These are phyloP conservation scores for Podarcis muralis DNA, from an alignment of 2,113 vertebrate species.

Conservation along the genomic window DNA sequence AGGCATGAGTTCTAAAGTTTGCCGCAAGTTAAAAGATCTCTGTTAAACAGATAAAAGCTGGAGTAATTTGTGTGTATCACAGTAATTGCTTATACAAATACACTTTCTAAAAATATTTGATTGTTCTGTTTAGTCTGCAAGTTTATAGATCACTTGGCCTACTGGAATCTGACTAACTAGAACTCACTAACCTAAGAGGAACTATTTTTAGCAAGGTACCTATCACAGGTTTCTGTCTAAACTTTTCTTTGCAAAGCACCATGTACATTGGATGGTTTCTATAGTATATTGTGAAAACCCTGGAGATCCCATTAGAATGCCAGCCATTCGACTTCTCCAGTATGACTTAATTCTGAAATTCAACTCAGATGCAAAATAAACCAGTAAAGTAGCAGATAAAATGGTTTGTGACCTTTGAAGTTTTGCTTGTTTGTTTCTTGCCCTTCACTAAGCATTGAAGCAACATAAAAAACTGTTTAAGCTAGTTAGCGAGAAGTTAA, in stretches of 20 bases:
- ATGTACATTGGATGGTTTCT: neutral
- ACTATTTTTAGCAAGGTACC: neutral
- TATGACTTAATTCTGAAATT: neutral
- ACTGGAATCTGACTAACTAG: neutral
- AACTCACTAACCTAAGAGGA: neutral
- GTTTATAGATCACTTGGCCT: neutral
- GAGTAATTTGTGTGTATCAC: neutral
- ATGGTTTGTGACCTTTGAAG: neutral
- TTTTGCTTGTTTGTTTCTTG: too few species aligned
- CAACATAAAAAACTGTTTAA: too few species aligned
- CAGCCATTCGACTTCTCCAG: neutral
- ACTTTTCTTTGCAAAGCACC: neutral
- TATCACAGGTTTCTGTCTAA: neutral
- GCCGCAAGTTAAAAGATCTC: slow-evolving; percentile 47
- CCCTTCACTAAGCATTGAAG: too few species aligned
- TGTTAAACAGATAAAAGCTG: slow-evolving; percentile 7
- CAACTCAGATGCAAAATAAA: neutral
- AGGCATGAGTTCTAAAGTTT: slow-evolving; percentile 20
- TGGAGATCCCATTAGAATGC: neutral
- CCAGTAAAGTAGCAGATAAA: neutral
- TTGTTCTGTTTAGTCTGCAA: neutral
- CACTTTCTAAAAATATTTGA: neutral
- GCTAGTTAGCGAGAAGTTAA: neutral
- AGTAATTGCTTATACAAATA: neutral
- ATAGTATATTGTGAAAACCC: neutral